These are phyloP conservation scores for Chironomus striatipennis DNA, from an alignment of 1,140 invertebrate species.

Conservation along the genomic window DNA sequence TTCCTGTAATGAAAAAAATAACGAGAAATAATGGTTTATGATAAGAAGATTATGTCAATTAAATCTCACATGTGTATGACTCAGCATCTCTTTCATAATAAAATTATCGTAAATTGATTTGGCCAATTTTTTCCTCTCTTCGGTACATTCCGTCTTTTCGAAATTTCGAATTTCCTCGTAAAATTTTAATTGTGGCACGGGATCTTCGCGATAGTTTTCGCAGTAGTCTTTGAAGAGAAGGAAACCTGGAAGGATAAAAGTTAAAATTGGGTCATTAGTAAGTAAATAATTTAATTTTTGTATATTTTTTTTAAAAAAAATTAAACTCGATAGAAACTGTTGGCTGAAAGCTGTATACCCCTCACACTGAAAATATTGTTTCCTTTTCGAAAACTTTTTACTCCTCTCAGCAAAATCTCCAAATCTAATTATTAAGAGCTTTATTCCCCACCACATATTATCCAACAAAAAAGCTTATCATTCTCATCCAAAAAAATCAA, in stretches of 20 bases:
- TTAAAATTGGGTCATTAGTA: not conserved
- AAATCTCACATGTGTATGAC: conserved; percentile 89
- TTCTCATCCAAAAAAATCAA: too few relatives aligned
- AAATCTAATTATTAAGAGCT: too few relatives aligned
- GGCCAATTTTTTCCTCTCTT: conserved; percentile 89
- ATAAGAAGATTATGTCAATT: not conserved
- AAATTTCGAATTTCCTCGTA: conserved; percentile 99
- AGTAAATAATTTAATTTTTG: too few relatives aligned
- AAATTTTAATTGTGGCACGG: conserved; percentile 95
- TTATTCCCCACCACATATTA: too few relatives aligned
- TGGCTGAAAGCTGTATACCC: too few relatives aligned
- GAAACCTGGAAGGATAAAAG: conserved; percentile 71
- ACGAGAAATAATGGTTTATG: not conserved
- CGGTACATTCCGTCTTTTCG: conserved; percentile 94
- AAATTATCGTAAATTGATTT: conserved; percentile 99
- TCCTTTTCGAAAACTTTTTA: too few relatives aligned
- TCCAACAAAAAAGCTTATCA: too few relatives aligned
- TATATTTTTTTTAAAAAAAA: too few relatives aligned
- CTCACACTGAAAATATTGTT: too few relatives aligned
- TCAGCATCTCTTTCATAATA: conserved; percentile 99
- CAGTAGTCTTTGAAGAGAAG: conserved; percentile 99
- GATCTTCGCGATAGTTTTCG: conserved; percentile 91
- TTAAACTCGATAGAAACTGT: too few relatives aligned
- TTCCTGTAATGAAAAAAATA: conserved; percentile 61
- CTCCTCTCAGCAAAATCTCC: too few relatives aligned